Evolutionary conservation across 2,113 vertebrate genomes (phyloP), one percentile per base, ranked within the genome.

Genomic region (Cyphomyrus plagiostoma): DNA sequence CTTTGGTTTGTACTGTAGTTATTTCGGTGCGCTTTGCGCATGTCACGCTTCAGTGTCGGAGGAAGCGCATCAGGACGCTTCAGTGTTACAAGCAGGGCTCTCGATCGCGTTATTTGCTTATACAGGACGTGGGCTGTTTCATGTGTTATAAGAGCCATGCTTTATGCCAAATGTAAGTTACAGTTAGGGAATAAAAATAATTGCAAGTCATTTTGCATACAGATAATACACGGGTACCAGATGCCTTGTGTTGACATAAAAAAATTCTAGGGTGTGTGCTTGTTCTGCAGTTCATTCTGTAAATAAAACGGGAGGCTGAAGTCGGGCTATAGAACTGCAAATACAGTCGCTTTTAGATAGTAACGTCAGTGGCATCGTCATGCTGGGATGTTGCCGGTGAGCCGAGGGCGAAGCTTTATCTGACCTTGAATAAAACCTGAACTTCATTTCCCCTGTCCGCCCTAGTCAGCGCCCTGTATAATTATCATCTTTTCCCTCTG

Each of bases 1-100:
- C 26, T 88, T 23, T 21, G 42, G 84, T 35, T 84, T 62, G 53
- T 77, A 86, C 58, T 45, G 85, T 58, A 88, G 62, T 83, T 6
- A 52, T 45, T 21, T 70, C 3, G 39, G 39, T 84, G 23, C 30
- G 45, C 42, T 17, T 62, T 52, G 86, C 42, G 89, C 88, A 89
- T 84, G 91, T 86, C 88, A 84, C 85, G 30, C 74, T 84, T 70
- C 84, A 83, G 53, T 77, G 82, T 45, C 77, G 89, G 53, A 89
- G 52, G 83, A 88, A 88, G 77, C 77, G 19, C 35, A 45, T 82
- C 77, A 11, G 77, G 39, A 82, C 39, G 13, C 26, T 30, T 26
- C 26, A 30, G 62, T 26, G 62, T 70, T 70, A 70, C 11, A 70
- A 70, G n/a, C 62, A 1, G 62, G 62, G 77, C 17, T 82, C 39